These are phyloP conservation scores for Eumeta japonica DNA, from an alignment of 1,140 invertebrate genomes.

Conservation along the genomic window DNA sequence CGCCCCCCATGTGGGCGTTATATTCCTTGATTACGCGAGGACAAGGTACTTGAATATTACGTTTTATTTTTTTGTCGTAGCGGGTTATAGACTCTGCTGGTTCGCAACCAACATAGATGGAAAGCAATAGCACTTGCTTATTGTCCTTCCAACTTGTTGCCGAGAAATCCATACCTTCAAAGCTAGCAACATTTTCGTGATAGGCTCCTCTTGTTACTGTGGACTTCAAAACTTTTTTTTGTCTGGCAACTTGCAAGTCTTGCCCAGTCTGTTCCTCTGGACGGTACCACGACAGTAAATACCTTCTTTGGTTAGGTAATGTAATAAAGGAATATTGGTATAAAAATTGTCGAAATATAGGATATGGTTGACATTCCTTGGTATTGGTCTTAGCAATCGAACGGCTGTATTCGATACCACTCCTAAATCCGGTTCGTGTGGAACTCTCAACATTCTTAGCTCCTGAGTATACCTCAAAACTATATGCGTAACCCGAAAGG, in stretches of 20 bases:
- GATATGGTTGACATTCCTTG: constrained; percentile 14
- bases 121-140: constrained; percentile 15
- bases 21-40: constrained; percentile 19
- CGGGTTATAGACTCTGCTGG: constrained; percentile 14
- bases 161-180: constrained; percentile 15
- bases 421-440: constrained; percentile 27
- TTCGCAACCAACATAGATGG: constrained; percentile 16
- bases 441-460: constrained; percentile 21
- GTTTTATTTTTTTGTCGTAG: constrained; percentile 17
- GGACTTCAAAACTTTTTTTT: constrained; percentile 10
- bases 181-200: constrained; percentile 14
- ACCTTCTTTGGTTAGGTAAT: constrained; percentile 10
- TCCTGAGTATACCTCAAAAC: constrained; percentile 46
- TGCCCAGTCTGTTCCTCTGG: constrained; percentile 11
- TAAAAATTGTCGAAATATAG: constrained; percentile 9
- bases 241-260: constrained; percentile 12
- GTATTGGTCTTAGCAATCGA: constrained; percentile 14
- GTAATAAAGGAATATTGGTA: constrained; percentile 4
- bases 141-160: constrained; percentile 18
- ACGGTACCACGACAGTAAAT: constrained; percentile 11
- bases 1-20: constrained; percentile 39
- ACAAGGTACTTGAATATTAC: constrained; percentile 6
- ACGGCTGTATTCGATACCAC: constrained; percentile 21
- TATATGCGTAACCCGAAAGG: constrained; percentile 32
- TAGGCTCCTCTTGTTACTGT: constrained; percentile 12